Conservation (phyloP, 1,140 invertebrate genomes). For the Ridgeia piscesae region DNA sequence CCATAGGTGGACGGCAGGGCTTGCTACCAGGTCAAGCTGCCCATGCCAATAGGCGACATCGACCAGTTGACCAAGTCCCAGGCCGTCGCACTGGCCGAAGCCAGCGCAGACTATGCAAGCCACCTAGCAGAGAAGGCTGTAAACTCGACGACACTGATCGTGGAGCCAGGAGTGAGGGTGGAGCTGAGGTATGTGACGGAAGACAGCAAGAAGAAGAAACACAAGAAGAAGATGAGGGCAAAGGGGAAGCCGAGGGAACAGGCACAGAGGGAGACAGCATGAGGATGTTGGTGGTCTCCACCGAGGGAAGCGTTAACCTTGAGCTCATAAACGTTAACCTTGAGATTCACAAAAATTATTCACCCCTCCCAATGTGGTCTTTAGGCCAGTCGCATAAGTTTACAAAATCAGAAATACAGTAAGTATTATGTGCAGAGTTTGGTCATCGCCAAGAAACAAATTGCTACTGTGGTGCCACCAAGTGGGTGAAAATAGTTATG, state of each 20-base stretch:
- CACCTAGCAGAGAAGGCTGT: not conserved
- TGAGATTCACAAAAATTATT: not conserved
- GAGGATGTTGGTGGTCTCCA: not conserved
- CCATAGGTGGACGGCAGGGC: constrained; percentile 64
- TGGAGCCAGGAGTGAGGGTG: constrained; percentile 1
- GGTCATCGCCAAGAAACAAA: not conserved
- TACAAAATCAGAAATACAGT: too few species aligned
- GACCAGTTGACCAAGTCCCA: constrained; percentile 7
- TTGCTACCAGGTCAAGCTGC: constrained; percentile 60
- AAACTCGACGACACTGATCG: not conserved
- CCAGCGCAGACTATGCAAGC: not conserved
- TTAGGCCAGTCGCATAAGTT: too few species aligned
- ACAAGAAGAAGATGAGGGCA: not conserved
- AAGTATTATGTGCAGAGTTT: too few species aligned
- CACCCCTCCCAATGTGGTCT: not conserved
- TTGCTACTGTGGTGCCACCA: not conserved
- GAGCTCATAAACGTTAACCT: too few species aligned
- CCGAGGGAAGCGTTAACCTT: too few species aligned
- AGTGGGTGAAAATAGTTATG: too few species aligned
- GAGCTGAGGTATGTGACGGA: constrained; percentile 7
- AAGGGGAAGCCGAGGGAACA: not conserved
- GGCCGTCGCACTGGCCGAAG: constrained; percentile 8
- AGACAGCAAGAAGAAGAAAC: constrained; percentile 8
- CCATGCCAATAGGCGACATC: constrained; percentile 29
- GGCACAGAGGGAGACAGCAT: not conserved